Evolutionary conservation across 2,797 vertebrate genomes (phyloP).

Genomic region (Siniperca obscura): DNA sequence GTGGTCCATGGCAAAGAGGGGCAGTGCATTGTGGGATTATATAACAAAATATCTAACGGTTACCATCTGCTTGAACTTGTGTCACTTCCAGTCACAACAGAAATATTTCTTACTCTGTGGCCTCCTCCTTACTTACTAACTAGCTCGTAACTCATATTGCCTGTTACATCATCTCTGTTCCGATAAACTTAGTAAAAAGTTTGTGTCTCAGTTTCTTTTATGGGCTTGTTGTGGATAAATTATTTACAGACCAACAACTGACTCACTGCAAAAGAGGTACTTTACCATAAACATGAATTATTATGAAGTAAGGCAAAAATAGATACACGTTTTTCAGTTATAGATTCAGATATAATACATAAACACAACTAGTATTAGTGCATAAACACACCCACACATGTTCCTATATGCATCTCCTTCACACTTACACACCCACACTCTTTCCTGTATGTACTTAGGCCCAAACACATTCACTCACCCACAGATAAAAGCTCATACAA

Average conservation of each 20-base stretch:
- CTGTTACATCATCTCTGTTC: background rate
- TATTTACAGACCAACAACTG: background rate
- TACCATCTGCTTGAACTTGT: slow-evolving; percentile 55
- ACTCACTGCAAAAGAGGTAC: background rate
- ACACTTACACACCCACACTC: slow-evolving; percentile 49
- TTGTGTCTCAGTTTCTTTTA: slow-evolving; percentile 5
- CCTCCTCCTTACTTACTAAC: background rate
- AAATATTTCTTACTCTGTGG: slow-evolving; percentile 13
- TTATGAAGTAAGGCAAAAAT: background rate
- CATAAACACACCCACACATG: slow-evolving; percentile 30
- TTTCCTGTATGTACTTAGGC: slow-evolving; percentile 10
- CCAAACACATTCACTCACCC: slow-evolving; percentile 19
- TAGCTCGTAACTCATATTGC: background rate
- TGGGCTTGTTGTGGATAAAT: background rate
- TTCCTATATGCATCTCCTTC: slow-evolving; percentile 27
- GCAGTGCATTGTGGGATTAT: slow-evolving; percentile 13
- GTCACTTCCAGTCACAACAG: slow-evolving; percentile 42
- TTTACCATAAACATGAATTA: background rate
- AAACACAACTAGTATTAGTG: slow-evolving; percentile 1
- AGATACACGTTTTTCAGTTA: background rate
- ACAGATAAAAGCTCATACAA: background rate
- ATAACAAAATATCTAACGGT: slow-evolving; percentile 40
- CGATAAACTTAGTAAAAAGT: too few species aligned
- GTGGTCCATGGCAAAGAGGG: slow-evolving; percentile 8
- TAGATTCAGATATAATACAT: background rate